A percentile compares a stretch with the other conserved stretches of the same genome.
These are phyloP conservation scores for Calyptomena viridis DNA, from an alignment of 2,113 vertebrate genomes.

Conservation along the genomic window DNA sequence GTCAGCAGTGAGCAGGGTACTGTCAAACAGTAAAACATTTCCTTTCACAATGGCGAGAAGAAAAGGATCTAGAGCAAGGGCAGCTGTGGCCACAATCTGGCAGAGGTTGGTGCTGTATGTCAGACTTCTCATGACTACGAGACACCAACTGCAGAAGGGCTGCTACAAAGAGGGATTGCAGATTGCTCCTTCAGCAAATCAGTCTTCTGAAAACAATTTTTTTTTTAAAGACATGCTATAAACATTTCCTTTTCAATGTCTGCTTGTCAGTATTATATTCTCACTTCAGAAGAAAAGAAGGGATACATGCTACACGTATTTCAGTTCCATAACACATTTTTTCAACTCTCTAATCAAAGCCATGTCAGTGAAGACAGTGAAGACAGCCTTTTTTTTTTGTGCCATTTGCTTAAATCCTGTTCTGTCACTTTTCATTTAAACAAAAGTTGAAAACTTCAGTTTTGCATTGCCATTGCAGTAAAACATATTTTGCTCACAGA, in stretches of 20 bases:
- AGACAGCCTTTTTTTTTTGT: background rate
- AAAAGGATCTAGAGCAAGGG: background rate
- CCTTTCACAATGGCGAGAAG: background rate
- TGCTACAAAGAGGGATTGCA: background rate
- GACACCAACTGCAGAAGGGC: background rate
- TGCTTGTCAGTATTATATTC: background rate
- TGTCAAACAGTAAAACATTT: background rate
- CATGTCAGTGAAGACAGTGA: background rate
- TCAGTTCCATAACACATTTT: background rate
- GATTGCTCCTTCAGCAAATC: background rate
- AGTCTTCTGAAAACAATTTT: background rate
- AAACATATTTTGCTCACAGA: background rate
- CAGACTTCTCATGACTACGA: background rate
- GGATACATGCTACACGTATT: rapidly evolving
- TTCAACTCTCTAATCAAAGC: background rate
- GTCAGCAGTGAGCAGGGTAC: background rate
- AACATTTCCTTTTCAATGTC: background rate
- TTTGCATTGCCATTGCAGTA: background rate
- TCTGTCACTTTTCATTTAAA: background rate
- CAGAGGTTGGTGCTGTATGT: background rate
- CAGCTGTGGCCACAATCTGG: background rate
- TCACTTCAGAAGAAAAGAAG: background rate
- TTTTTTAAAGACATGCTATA: background rate
- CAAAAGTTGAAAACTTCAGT: rapidly evolving
- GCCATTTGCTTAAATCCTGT: background rate